phyloP scores from a whole-genome alignment of 2,888 invertebrate species.

The Serripes groenlandicus region DNA sequence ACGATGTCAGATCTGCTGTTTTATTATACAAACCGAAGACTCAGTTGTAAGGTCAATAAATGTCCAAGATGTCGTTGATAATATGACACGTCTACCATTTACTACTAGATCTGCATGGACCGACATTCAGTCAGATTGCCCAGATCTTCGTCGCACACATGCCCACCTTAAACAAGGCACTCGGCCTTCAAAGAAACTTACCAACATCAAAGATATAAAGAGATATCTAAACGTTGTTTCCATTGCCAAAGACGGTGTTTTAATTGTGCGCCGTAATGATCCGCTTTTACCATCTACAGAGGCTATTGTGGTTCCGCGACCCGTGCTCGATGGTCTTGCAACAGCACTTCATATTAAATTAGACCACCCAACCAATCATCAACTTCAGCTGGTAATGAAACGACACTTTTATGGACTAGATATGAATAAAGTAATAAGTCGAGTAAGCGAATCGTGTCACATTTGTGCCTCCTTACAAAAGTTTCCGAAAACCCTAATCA shows the following conservation, averaged over 20 bases:
- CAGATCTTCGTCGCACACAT: conserved; percentile 66
- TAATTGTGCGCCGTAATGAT: conserved; percentile 11
- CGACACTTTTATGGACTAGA: conserved; percentile 65
- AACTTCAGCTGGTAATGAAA: conserved; percentile 42
- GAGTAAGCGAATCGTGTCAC: conserved; percentile 23
- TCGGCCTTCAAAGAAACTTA: too few species aligned
- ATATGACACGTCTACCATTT: conserved; percentile 51
- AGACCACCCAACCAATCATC: conserved; percentile 57
- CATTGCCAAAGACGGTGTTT: conserved; percentile 55
- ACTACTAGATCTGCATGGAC: conserved; percentile 65
- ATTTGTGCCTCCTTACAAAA: conserved; percentile 36
- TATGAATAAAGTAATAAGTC: conserved; percentile 45
- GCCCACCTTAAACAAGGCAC: conserved; percentile 70
- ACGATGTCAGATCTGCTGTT: conserved; percentile 63
- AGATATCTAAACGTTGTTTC: conserved; percentile 57
- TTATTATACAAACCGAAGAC: conserved; percentile 55
- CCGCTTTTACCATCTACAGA: too few species aligned
- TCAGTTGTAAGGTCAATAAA: conserved; percentile 59
- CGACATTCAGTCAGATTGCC: conserved; percentile 63
- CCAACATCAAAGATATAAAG: too few species aligned
- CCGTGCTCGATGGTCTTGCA: conserved; percentile 10
- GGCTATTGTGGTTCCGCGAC: conserved; percentile 17
- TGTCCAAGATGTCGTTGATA: too few species aligned
- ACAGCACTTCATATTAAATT: conserved; percentile 30
- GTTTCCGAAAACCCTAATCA: too few species aligned